Base-by-base conservation (phyloP, 1,140 invertebrate species). In the Vanessa atalanta region DNA sequence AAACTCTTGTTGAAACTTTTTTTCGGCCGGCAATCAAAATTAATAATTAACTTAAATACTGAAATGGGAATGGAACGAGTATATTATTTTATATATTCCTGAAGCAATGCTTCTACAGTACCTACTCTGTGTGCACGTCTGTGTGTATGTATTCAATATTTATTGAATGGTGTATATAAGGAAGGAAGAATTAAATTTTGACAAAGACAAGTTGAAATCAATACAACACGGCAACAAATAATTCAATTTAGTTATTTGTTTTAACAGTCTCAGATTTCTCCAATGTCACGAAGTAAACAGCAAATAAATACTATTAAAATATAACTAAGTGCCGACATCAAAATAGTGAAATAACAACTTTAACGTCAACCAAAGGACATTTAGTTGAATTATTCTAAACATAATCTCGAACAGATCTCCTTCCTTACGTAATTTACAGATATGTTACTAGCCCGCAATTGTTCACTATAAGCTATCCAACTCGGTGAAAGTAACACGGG, bases 351-450 rank as follows among this genome's bases (percentile, higher is more conserved):
- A 57, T 57, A 57, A 57, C 15, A 57, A 13, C 53, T 57, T 23
- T 23, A 61, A 13, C 26, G 26, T 37, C 57, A 53, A 23, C 16
- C 14, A 65, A 48, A 50, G 31, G 6, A 51, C 13, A 66, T 66
- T 50, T 48, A 66, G 37, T 47, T 47, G 65, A 66, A 51, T 26
- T 61, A 61, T 61, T 48, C 51, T 16, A 51, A 14, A 8, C 57
- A 20, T 51, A 70, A 70, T 61, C 31, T 50, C n/a, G 20, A 50
- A 50, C 23, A 63, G 55, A 70, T 63, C 68, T 43, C 67, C 53
- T 51, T 50, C 50, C 68, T 70, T 64, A 63, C 47, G 57, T 47
- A n/a, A 43, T 47, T 53, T 51, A 20, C 11, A 55, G 53, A 55
- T 55, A 55, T 16, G 53, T 20, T 20, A 48, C 31, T 9, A 43